Base-by-base conservation (phyloP, 2,113 vertebrate genomes). In the Hemiscyllium ocellatum region DNA sequence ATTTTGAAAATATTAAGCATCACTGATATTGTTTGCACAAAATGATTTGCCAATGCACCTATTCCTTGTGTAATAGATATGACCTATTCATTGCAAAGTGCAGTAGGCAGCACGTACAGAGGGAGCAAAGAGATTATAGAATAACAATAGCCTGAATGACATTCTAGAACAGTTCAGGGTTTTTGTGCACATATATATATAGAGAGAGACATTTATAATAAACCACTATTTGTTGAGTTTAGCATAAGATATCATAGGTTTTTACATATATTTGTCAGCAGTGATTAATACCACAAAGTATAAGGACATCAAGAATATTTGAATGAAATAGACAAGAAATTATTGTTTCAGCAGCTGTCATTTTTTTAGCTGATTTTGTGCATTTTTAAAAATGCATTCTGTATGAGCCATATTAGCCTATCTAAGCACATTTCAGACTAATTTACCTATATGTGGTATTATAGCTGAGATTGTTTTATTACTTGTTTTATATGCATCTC, bases 181-280 rank as follows among this genome's bases (percentile, higher is more conserved):
- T 98, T 99, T 99, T 99, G 98, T 98, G 98, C 97, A 98, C 98
- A 98, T 98, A 98, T 98, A 98, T 99, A 47, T 47, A 47, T 47
- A 47, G 0, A 47, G 0, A 47, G 0, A 99, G 99, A 99, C 98
- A 98, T 98, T 61, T 98, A 98, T 98, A 98, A 98, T 98, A 98
- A 99, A 98, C 98, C 98, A 98, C 98, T 98, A 98, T 98, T 99
- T 99, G 98, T 99, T 98, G 98, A 98, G 98, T 98, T 98, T 98
- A 98, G 98, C 98, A 98, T 97, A 97, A 98, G 99, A 98, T 98
- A 98, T 98, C 98, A 99, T 99, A 98, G 99, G 98, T 98, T 98
- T 98, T 98, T 98, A 97, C 98, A 98, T 99, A 99, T 99, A 99
- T 99, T 98, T 98, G 98, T 98, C 98, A 97, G 97, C 97, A 97